Conservation (phyloP, 1,140 invertebrate species). For the Pararge aegeria region DNA sequence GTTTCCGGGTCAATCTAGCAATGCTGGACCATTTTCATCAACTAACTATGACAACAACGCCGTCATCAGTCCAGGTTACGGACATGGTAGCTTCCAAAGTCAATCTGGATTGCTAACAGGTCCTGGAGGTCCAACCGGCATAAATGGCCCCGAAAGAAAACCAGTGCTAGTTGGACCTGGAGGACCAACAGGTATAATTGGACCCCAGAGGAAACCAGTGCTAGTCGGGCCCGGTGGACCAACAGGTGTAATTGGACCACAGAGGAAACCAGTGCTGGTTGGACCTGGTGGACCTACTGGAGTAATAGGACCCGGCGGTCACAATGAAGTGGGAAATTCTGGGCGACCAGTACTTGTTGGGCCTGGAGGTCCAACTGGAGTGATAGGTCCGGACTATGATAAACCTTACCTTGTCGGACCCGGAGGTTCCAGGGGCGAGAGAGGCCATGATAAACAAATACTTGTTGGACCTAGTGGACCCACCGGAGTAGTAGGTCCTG, state of each 20-base stretch:
- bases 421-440: conserved; percentile 74
- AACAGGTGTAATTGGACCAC: conserved; percentile 66
- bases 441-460: conserved; percentile 55
- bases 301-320: conserved; percentile 3
- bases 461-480: conserved; percentile 62
- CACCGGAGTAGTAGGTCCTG: conserved; percentile 65
- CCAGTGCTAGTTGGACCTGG: conserved; percentile 78
- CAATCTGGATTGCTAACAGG: too few relatives aligned
- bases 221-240: conserved; percentile 57
- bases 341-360: conserved; percentile 77
- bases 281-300: conserved; percentile 17
- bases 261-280: conserved; percentile 14
- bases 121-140: too few relatives aligned
- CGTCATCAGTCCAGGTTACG: conserved; percentile 13
- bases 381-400: conserved; percentile 53
- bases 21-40: conserved; percentile 44
- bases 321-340: background rate
- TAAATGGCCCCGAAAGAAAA: too few relatives aligned
- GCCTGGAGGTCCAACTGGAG: conserved; percentile 79
- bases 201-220: conserved; percentile 31
- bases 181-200: conserved; percentile 75
- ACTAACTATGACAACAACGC: conserved; percentile 22
- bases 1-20: conserved; percentile 36
- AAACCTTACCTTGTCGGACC: conserved; percentile 8
- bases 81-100: conserved; percentile 6